Conservation (phyloP, 1,140 invertebrate species). For the Euwallacea similis region DNA sequence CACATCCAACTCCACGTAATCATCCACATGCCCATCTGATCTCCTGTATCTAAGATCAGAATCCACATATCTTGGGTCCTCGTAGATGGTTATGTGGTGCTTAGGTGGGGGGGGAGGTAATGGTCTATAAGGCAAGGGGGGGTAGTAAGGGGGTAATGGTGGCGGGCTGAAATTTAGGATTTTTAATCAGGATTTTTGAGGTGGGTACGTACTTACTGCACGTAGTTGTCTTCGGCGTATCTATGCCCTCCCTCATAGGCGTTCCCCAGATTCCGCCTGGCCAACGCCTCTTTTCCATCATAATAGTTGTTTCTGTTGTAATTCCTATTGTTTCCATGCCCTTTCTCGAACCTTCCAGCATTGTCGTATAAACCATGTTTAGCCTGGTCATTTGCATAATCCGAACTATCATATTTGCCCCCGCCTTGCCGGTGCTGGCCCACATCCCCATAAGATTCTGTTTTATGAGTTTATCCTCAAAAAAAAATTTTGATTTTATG, state of each 20-base stretch:
- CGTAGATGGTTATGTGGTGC: slow-evolving; percentile 41
- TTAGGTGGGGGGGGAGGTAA: slow-evolving; percentile 10
- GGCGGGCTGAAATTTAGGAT: slow-evolving; percentile 1
- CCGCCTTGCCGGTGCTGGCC: slow-evolving; percentile 56
- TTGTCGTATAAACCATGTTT: slow-evolving; percentile 57
- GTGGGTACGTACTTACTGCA: slow-evolving; percentile 18
- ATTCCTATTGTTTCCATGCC: slow-evolving; percentile 55
- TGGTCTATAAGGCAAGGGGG: slow-evolving; percentile 9
- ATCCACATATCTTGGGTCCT: slow-evolving; percentile 59
- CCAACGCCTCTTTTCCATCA: slow-evolving; percentile 55
- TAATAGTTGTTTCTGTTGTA: slow-evolving; percentile 59
- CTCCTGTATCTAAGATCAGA: slow-evolving; percentile 50
- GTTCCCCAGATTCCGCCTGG: slow-evolving; percentile 55
- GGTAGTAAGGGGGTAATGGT: slow-evolving; percentile 21
- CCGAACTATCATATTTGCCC: slow-evolving; percentile 53
- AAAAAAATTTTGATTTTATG: not conserved
- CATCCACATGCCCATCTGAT: slow-evolving; percentile 40
- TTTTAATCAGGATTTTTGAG: too few relatives aligned
- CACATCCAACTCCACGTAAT: slow-evolving; percentile 42
- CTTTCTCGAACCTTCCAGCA: slow-evolving; percentile 56
- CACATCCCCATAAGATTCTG: slow-evolving; percentile 53
- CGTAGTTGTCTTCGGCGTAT: slow-evolving; percentile 52
- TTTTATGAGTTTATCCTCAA: slow-evolving; percentile 3
- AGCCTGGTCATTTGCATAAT: slow-evolving; percentile 49
- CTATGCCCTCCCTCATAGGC: slow-evolving; percentile 54